Base-by-base conservation (phyloP, 2,113 vertebrate species). In the Passer domesticus region DNA sequence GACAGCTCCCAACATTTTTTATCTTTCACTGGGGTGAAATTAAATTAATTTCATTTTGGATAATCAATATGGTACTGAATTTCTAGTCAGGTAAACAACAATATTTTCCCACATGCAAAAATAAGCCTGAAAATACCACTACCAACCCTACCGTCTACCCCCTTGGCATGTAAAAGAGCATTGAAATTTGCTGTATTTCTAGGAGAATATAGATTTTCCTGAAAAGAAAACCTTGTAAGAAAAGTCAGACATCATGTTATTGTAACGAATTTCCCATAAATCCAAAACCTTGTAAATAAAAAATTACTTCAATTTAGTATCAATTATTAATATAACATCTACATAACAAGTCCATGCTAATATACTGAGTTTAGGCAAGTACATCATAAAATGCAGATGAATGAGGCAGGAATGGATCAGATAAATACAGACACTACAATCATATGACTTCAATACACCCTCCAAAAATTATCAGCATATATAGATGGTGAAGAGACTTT, bases 1-100 rank as follows among this genome's bases (percentile, higher is more conserved):
- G 79, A 90, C 60, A 93, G 76, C 49, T 84, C 31, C 72, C 72
- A 66, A 90, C 25, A 60, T 92, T 93, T 91, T 95, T 68, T 86
- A 0, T 78, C 55, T 81, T 86, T 81, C 79, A 89, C 47, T 66
- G 5, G 55, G 24, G 62, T 73, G 15, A 79, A 92, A 94, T 72
- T 52, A 86, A 88, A 43, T 76, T 68, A 77, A 13, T 69, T 95
- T 85, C 47, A 89, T 62, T 31, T 41, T 94, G 31, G 28, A 58
- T 86, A 86, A 94, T 92, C 90, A 86, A 90, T 66, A 68, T 5
- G 6, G 53, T 30, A 88, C 78, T 67, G 8, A 37, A 81, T 66
- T 86, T 43, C 46, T 56, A 63, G n/a, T 60, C 22, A 64, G 46
- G 44, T 75, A 83, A 90, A 86, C 9, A 81, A 31, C 12, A 28